Base-by-base conservation (phyloP, 1,140 invertebrate genomes). In the Drosophila simulans region DNA sequence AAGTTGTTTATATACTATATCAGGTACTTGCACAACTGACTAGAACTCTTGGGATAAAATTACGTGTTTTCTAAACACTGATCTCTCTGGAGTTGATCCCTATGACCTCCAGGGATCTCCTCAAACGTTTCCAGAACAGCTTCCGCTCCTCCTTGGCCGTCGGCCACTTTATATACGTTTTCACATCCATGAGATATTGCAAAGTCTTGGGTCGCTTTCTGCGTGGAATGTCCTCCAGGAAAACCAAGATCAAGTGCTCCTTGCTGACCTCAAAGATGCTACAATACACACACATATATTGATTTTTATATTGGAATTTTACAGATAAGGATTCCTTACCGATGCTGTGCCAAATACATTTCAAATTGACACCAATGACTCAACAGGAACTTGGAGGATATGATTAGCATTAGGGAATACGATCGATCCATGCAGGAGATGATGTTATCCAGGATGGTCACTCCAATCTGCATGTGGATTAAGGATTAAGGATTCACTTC, bases 361-460 rank as follows among this genome's bases (percentile, higher is more conserved):
- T 95, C 95, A 75, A 95, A 95, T 57, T 94, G 93, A 90, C 95
- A 95, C 95, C 95, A 95, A 49, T 95, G 94, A 51, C 94, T 95
- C 0, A 93, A 80, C 8, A 95, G 76, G 74, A 95, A 95, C 37
- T 93, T 92, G 17, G 93, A 92, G 1, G 94, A 95, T 7, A 95
- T 93, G 12, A 95, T 92, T 15, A 95, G 83, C 88, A 95, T 93
- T 2, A 95, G 92, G 1, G 93, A 93, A n/a, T 93, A 92, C 1
- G 94, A 95, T 5, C 93, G 92, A 72, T 95, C 94, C 93, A 95
- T 95, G 69, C 94, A 94, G 0, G 94, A 93, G 0, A 95, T 94
- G 51, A 95, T 95, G 59, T 95, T 95, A 80, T 95, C 94, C 53
- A 95, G 79, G 40, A 95, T 94, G 20, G 94, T 94, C 0, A 94